Evolutionary conservation across 2,888 invertebrate genomes (phyloP).

Genomic region (Oligia latruncula): DNA sequence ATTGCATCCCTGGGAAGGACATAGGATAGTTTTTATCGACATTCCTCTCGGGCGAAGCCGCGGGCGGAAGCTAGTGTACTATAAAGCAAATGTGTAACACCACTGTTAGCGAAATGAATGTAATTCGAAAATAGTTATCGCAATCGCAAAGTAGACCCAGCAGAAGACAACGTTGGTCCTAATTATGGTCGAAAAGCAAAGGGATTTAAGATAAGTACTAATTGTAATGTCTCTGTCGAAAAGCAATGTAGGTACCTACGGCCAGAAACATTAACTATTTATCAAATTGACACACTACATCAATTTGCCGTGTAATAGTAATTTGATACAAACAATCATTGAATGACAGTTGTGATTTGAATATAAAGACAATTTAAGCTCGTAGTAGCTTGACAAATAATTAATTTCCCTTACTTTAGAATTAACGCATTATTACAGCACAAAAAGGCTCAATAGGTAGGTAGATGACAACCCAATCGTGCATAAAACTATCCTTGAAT

Average conservation of each 20-base stretch:
- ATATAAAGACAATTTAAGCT: background rate
- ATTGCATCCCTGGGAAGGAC: too few relatives aligned
- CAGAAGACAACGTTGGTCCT: background rate
- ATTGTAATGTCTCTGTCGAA: too few relatives aligned
- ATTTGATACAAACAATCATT: background rate
- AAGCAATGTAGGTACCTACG: too few relatives aligned
- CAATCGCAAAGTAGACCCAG: background rate
- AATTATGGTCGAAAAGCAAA: background rate
- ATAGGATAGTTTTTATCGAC: too few relatives aligned
- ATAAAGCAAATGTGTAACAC: background rate
- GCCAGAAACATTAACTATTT: background rate
- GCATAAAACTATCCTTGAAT: conserved; percentile 51
- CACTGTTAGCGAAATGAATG: background rate
- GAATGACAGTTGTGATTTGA: background rate
- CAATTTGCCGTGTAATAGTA: background rate
- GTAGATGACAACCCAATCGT: conserved; percentile 28
- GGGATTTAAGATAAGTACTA: too few relatives aligned
- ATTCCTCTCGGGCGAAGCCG: too few relatives aligned
- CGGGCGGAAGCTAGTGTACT: too few relatives aligned
- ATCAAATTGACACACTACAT: background rate
- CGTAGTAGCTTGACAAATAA: background rate
- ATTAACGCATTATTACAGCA: background rate
- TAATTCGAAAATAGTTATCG: background rate
- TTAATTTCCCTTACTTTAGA: background rate
- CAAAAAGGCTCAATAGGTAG: background rate